Percentiles rank a stretch among this genome's conserved stretches.
Evolutionary conservation across 2,888 invertebrate genomes (phyloP).

Genomic region (Gastracanthus pulcherrimus): DNA sequence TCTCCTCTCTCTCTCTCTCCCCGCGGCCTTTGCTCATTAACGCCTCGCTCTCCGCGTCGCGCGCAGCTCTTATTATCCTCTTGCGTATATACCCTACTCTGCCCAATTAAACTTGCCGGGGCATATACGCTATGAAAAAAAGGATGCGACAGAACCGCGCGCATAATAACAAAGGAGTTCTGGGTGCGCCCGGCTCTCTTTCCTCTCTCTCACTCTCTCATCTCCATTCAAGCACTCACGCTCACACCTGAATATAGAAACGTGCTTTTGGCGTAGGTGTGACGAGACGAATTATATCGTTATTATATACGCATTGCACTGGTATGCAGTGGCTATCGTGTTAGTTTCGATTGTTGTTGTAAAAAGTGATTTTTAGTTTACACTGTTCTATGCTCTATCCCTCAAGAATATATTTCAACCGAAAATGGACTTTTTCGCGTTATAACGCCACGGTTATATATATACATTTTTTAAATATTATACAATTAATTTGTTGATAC

Average conservation of each 20-base stretch:
- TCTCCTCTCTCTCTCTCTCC: neutral
- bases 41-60: neutral
- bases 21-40: neutral
- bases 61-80: slow-evolving; percentile 8
- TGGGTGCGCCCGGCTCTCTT: neutral
- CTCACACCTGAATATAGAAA: neutral
- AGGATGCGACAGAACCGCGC: neutral
- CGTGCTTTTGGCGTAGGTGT: neutral
- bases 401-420: too few relatives aligned
- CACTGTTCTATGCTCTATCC: too few relatives aligned
- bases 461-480: too few relatives aligned
- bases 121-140: neutral
- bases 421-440: too few relatives aligned
- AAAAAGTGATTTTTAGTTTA: neutral
- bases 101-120: neutral
- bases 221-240: neutral
- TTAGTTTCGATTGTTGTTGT: neutral
- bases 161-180: neutral
- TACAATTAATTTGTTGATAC: too few relatives aligned
- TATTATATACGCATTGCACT: neutral
- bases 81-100: neutral
- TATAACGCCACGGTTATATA: too few relatives aligned
- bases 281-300: neutral
- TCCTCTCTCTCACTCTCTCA: neutral
- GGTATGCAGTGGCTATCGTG: neutral